Base-by-base conservation (phyloP, 2,797 vertebrate genomes). In the Enteromius treurensis region DNA sequence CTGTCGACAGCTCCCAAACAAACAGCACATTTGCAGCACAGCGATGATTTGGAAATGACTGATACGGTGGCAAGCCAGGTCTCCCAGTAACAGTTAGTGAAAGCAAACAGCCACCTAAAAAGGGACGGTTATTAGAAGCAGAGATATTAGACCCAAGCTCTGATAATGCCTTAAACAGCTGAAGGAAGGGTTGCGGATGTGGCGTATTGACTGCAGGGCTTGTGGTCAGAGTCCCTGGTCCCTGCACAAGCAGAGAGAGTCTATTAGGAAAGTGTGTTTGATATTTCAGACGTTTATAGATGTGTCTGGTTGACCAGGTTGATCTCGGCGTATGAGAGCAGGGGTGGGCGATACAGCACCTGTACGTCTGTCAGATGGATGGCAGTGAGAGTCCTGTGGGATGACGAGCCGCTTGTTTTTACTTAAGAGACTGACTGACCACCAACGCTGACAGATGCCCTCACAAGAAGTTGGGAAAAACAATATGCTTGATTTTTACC, bases 191-290 rank as follows among this genome's bases (percentile, higher is more conserved):
- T 71, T 60, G 78, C 80, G 87, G 89, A 89, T 88, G 88, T 89
- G 87, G 77, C 71, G 70, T 78, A 77, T 86, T 17, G 49, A 82
- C 82, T 81, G 73, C 62, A 76, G 65, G 79, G 65, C 80, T 82
- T 84, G 78, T 19, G 87, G 84, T 89, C 83, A 5, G 42, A 77
- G 80, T 87, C 83, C 53, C 70, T 79, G 76, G 86, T 89, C 88
- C 82, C 80, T 42, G 81, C 80, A 85, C 83, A 85, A 73, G 88
- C 83, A 49, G 84, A 88, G 81, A 77, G 79, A 37, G 88, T 88
- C 88, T 87, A 89, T 90, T 89, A 89, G 87, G 58, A 75, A 84
- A 86, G 89, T 88, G 90, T 90, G 89, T 83, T 85, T 89, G 89
- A 91, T 87, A 87, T 87, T 88, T 86, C 77, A 88, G 90, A 91